Percentiles rank a stretch among this genome's conserved stretches.
These are phyloP conservation scores for Thyatira batis DNA, from an alignment of 2,888 invertebrate genomes.

Conservation along the genomic window DNA sequence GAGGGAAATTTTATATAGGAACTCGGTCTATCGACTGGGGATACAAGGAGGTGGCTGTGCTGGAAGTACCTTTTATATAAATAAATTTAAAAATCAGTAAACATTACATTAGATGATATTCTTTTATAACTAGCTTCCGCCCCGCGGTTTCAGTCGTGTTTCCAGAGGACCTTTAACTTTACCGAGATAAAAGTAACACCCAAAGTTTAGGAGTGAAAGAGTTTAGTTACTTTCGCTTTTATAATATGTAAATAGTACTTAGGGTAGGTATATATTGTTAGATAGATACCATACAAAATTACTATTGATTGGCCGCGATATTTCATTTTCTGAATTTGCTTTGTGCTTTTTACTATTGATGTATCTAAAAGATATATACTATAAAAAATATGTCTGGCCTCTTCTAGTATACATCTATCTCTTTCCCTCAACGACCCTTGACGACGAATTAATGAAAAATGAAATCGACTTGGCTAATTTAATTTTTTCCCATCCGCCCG, in stretches of 20 bases:
- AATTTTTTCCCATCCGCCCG: constrained; percentile 61
- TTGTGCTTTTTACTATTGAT: neutral
- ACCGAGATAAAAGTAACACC: no score
- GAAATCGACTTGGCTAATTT: constrained; percentile 78
- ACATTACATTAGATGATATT: no score
- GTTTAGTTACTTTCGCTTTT: no score
- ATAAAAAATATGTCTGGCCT: constrained; percentile 7
- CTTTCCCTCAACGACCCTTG: constrained; percentile 47
- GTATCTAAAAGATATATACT: neutral
- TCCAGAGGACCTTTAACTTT: no score
- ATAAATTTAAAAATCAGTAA: neutral
- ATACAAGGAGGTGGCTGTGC: constrained; percentile 20
- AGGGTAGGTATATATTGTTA: no score
- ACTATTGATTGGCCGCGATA: no score
- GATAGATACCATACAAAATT: no score
- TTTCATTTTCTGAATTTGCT: no score
- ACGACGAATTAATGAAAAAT: constrained; percentile 78
- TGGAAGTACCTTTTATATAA: constrained; percentile 31
- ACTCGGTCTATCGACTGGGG: constrained; percentile 59
- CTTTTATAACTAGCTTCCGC: no score
- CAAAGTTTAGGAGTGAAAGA: no score
- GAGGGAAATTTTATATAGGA: constrained; percentile 78
- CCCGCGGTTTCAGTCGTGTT: no score
- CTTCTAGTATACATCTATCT: constrained; percentile 18
- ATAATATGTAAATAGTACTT: no score